These are phyloP conservation scores for Protobothrops mucrosquamatus DNA, from an alignment of 2,113 vertebrate genomes.

Conservation along the genomic window DNA sequence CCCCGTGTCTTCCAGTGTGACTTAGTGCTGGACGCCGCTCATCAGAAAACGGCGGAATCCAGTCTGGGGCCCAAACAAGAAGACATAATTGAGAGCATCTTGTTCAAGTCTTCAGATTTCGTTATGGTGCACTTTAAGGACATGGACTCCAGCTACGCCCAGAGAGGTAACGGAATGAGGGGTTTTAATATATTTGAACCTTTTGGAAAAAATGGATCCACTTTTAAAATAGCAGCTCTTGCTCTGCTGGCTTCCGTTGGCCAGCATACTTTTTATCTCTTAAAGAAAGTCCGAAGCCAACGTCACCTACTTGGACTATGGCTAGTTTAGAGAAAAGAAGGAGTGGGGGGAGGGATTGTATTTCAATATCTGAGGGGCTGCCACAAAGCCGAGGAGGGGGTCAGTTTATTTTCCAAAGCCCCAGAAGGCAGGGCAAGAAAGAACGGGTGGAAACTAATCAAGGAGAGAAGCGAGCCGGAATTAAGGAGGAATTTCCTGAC, in stretches of 20 bases:
- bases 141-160: conserved; percentile 93
- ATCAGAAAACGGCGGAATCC: conserved; percentile 88
- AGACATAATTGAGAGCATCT: conserved; percentile 95
- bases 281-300: neutral
- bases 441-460: neutral
- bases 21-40: conserved; percentile 95
- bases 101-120: conserved; percentile 96
- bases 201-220: neutral
- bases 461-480: neutral
- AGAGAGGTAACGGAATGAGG: conserved; percentile 79
- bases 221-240: neutral
- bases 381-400: neutral
- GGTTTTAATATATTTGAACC: neutral
- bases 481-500: neutral
- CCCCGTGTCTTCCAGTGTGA: conserved; percentile 79
- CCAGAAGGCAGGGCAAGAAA: neutral
- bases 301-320: neutral
- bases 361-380: neutral
- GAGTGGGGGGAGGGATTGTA: no score
- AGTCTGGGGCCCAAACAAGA: conserved; percentile 86
- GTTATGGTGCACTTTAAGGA: conserved; percentile 97
- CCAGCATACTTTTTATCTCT: neutral
- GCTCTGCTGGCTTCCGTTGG: neutral
- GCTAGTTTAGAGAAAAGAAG: neutral
- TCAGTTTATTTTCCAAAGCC: no score